Evolutionary conservation across 2,888 invertebrate species (phyloP), one percentile per base, ranked within the genome.

Genomic region (Tiliacea aurago): DNA sequence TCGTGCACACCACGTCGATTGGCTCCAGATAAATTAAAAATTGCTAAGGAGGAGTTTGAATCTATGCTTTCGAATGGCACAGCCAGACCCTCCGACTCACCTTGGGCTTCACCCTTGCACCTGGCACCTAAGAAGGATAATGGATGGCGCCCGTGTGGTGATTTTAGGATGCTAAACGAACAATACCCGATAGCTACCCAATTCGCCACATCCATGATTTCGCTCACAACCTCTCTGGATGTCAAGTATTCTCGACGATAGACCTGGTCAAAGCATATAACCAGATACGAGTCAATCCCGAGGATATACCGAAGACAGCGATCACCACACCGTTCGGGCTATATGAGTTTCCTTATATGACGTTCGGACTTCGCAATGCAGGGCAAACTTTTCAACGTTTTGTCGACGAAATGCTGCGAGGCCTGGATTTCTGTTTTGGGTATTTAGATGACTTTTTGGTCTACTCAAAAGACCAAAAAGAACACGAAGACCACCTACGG

Each of bases 361-460:
- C 43, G 33, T 33, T 33, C 18, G 67, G 45, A 0, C 33, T 68
- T 0, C 33, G 28, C 9, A 47, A 58, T 1, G 58, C 58, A 10
- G 28, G 58, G 9, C 43, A 61, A 61, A 61, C 41, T 4, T 58
- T 58, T 1, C 33, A 58, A 6, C 33, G 58, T 33, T 58, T 58
- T 11, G 45, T 62, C 4, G 55, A 55, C 1, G 28, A 43, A 43
- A 56, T 43, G 43, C 11, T 28, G 0, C 4, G 20, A 13, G 18
- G 28, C 4, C 37, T 58, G 1, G 67, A 68, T n/a, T 59, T 56
- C 9, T 45, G 45, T 20, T 56, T 4, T 4, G 18, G 20, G 0
- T 67, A 56, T 9, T 37, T 67, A 18, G 55, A 56, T 1, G 67
- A 56, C 11, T 66, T 66, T 20, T 55, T 55, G 28, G 55, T 66